Conservation (phyloP, 2,888 invertebrate genomes). For the Odiellus spinosus region DNA sequence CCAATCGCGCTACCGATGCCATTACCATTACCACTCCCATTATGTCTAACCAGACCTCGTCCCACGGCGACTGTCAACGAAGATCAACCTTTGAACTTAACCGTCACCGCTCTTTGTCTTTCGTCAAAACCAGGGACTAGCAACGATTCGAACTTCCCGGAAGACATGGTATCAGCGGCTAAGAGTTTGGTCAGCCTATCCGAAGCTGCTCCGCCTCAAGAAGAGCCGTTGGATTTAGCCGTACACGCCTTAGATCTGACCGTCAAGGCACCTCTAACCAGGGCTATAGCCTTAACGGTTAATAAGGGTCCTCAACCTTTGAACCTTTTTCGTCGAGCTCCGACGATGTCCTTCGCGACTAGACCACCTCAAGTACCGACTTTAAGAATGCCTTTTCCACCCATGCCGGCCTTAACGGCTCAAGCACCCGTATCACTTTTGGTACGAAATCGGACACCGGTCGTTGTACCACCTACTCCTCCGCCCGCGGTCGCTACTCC, state of each 20-base stretch:
- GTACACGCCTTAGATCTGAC: conserved; percentile 62
- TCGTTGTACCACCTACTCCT: neutral
- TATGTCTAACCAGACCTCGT: neutral
- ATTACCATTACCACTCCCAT: neutral
- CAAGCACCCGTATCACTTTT: neutral
- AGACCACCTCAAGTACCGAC: neutral
- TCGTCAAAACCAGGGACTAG: conserved; percentile 4
- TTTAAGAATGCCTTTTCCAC: neutral
- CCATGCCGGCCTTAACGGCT: neutral
- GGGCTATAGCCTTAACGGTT: neutral
- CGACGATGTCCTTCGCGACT: neutral
- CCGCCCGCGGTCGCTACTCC: neutral
- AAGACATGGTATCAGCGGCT: conserved; percentile 17
- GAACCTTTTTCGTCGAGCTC: neutral
- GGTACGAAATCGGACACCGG: neutral
- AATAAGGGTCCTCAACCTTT: conserved; percentile 1
- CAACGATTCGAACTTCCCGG: conserved; percentile 5
- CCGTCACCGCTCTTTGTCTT: conserved; percentile 4
- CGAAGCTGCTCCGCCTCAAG: conserved; percentile 13
- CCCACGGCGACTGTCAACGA: conserved; percentile 8
- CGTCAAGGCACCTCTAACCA: conserved; percentile 40
- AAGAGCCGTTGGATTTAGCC: conserved; percentile 22
- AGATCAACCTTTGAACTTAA: conserved; percentile 43
- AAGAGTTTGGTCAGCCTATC: conserved; percentile 14
- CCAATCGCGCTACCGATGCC: too few relatives aligned